Base-by-base conservation (phyloP, 2,888 invertebrate species). In the Adela reaumurella region DNA sequence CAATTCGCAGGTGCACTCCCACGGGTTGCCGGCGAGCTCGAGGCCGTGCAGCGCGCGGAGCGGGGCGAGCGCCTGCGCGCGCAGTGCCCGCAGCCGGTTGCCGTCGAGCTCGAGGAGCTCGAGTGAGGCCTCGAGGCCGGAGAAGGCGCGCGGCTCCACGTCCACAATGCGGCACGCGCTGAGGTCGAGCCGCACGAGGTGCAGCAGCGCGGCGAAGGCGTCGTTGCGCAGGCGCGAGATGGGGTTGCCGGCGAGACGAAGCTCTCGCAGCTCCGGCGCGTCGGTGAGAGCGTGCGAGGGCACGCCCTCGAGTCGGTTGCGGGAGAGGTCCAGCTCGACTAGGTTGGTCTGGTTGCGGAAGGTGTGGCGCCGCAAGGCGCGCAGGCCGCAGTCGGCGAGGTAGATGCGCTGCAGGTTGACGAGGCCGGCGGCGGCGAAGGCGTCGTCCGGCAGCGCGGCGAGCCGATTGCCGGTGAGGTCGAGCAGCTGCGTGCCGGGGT, bases 401-500 rank as follows among this genome's bases (percentile, higher is more conserved):
- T 87, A 90, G 20, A 92, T 83, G 58, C 89, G 89, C 68, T 93
- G 92, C 48, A 92, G 81, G 65, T 92, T 92, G 47, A 90, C 78
- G 50, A 93, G 80, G 54, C 89, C 89, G 11, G 88, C 87, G 46
- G 84, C 77, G 47, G 86, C 84, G 63, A 93, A 92, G 50, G 87
- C 87, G 61, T 90, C 89, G 57, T 87, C 84, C 43, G 83, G 83
- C 46, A 93, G 81, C 28, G 71, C 73, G 46, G 77, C 72, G 43
- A 93, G 74, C 52, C 84, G 83, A 67, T 92, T 93, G 53, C 86
- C 87, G 17, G 88, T 85, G 47, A 93, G 78, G 64, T 92, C 89
- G 50, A 93, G 82, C 47, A 90, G 83, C 68, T 92, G 92, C 28
- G 91, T 91, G 57, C 88, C 87, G 52, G 86, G 84, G 57, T 90